Evolutionary conservation across 1,140 invertebrate genomes (phyloP), one percentile per base, ranked within the genome.

Genomic region (Sitobion miscanthi): DNA sequence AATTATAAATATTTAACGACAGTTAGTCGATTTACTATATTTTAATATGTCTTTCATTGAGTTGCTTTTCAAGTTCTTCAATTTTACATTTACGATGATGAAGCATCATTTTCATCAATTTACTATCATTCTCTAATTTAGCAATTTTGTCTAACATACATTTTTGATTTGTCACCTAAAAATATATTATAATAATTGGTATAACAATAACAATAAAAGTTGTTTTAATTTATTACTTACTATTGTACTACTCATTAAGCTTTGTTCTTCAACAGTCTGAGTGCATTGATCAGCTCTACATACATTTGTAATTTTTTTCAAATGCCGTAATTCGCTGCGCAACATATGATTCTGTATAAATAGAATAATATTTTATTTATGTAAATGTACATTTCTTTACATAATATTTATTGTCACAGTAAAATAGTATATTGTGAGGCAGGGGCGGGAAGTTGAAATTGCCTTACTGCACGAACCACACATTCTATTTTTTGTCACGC

Each of bases 51-150:
- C 9, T 82, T 23, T 93, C 49, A 42, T 42, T 52, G 54, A 93
- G 45, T 86, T 93, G 91, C 23, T 86, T 93, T 57, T 92, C 77
- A 83, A 92, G 82, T 52, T 57, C 77, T 92, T 93, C 82, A 1
- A 93, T 93, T 93, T 93, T 93, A 54, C 30, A 25, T 85, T 93
- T 93, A 38, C 91, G 91, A 30, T 85, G 30, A 85, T 93, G 91
- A 30, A 93, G 21, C 82, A 93, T 93, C 54, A 57, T 86, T 54
- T 57, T 93, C 82, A 93, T 93, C 20, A 93, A 11, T 20, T 42
- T 25, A 42, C 85, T 93, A 42, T 93, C 82, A 57, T 86, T 93
- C 38, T 93, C 91, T 17, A 93, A n/a, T 86, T 93, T 93, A 2
- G 5, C 4, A 3, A 92, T 92, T 86, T 93, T 93, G 42, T 85